These are phyloP conservation scores for Bovichtus variegatus DNA, from an alignment of 2,797 vertebrate species.

Conservation along the genomic window DNA sequence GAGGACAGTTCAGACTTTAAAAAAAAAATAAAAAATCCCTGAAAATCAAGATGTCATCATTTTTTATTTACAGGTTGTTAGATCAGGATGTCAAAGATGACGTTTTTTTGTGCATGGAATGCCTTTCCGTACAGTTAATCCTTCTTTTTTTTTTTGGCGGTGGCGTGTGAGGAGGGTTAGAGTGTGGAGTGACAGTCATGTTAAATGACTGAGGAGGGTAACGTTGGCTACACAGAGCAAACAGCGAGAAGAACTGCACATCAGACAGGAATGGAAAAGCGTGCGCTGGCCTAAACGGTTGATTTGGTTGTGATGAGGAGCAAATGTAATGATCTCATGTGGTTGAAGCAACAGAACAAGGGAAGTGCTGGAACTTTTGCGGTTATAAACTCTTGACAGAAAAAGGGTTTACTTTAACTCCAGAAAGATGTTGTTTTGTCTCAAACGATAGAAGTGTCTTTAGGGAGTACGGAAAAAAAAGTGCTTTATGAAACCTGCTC, in stretches of 20 bases:
- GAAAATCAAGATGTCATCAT: slow-evolving; percentile 54
- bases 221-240: slow-evolving; percentile 37
- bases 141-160: slow-evolving; percentile 46
- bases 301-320: slow-evolving; percentile 78
- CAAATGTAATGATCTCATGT: slow-evolving; percentile 81
- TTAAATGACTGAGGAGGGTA: slow-evolving; percentile 49
- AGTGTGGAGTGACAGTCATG: slow-evolving; percentile 43
- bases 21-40: slow-evolving; percentile 36
- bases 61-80: slow-evolving; percentile 54
- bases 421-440: slow-evolving; percentile 35
- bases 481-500: neutral
- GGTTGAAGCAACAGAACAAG: slow-evolving; percentile 70
- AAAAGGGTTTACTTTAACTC: slow-evolving; percentile 35
- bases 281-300: slow-evolving; percentile 51
- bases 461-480: neutral
- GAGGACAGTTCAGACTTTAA: slow-evolving; percentile 45
- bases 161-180: slow-evolving; percentile 24
- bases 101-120: slow-evolving; percentile 28
- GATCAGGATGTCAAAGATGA: slow-evolving; percentile 52
- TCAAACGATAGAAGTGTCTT: neutral
- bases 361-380: slow-evolving; percentile 60
- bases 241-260: slow-evolving; percentile 54
- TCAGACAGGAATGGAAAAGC: slow-evolving; percentile 62
- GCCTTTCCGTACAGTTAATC: slow-evolving; percentile 43
- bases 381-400: slow-evolving; percentile 40